phyloP scores from a whole-genome alignment of 2,888 invertebrate species.

The Lithophane leautieri region DNA sequence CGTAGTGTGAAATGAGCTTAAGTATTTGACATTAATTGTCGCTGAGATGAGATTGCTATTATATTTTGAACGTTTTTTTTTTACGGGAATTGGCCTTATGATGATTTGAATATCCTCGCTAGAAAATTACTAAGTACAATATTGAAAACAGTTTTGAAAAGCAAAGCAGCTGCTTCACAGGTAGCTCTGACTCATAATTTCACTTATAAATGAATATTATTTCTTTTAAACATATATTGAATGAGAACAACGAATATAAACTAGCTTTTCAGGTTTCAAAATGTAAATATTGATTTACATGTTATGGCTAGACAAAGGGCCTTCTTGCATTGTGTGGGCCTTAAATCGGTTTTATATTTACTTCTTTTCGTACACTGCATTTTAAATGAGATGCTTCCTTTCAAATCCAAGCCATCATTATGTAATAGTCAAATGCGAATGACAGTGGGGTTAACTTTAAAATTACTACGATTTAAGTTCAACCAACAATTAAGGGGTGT shows the following conservation, averaged over 20 bases:
- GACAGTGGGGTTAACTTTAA: not conserved
- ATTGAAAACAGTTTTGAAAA: not conserved
- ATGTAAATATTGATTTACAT: slow-evolving; percentile 30
- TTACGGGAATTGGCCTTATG: not conserved
- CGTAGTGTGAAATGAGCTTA: too few species aligned
- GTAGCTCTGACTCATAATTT: not conserved
- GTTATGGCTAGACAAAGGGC: not conserved
- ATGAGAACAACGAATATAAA: slow-evolving; percentile 4
- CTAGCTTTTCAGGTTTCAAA: not conserved
- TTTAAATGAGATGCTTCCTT: too few species aligned
- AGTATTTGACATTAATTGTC: not conserved
- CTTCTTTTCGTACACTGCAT: too few species aligned
- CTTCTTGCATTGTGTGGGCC: not conserved
- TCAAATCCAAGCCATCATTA: slow-evolving; percentile 2
- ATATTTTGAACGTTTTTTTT: not conserved
- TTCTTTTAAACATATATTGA: not conserved
- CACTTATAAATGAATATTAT: not conserved
- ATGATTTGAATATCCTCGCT: not conserved
- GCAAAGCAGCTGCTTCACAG: not conserved
- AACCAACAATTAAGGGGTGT: not conserved
- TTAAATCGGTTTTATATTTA: not conserved
- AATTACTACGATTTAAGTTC: not conserved
- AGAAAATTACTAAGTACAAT: not conserved
- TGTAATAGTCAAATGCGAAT: slow-evolving; percentile 3
- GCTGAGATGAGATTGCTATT: not conserved